These are phyloP conservation scores for Gari tellinella DNA, from an alignment of 2,888 invertebrate genomes.

Conservation along the genomic window DNA sequence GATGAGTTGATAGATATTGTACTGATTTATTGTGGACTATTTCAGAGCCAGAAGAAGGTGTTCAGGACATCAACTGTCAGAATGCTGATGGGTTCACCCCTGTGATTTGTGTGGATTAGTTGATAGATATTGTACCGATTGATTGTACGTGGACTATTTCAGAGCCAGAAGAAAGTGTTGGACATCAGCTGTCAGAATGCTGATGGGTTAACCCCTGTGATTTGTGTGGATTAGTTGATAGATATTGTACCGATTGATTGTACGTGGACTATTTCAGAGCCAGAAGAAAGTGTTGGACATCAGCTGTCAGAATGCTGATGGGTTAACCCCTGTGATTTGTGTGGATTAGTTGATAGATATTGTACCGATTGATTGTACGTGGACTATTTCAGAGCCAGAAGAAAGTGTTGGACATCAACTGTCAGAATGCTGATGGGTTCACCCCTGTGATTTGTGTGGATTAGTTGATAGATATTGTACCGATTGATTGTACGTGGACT, in stretches of 20 bases:
- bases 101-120: slow-evolving; percentile 78
- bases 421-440: slow-evolving; percentile 80
- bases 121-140: too few relatives aligned
- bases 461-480: too few relatives aligned
- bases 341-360: too few relatives aligned
- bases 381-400: slow-evolving; percentile 70
- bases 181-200: slow-evolving; percentile 81
- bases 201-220: slow-evolving; percentile 81
- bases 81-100: slow-evolving; percentile 82
- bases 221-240: too few relatives aligned
- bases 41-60: slow-evolving; percentile 71
- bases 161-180: slow-evolving; percentile 72
- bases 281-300: slow-evolving; percentile 77
- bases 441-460: slow-evolving; percentile 81
- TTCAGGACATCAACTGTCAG: slow-evolving; percentile 80
- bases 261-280: slow-evolving; percentile 66
- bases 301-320: slow-evolving; percentile 81
- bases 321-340: slow-evolving; percentile 80
- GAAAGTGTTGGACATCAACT: slow-evolving; percentile 79
- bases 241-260: too few relatives aligned
- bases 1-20: too few relatives aligned
- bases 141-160: too few relatives aligned
- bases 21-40: too few relatives aligned
- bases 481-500: too few relatives aligned
- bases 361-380: too few relatives aligned